phyloP scores from a whole-genome alignment of 1,140 invertebrate genomes.

The Scaptomyza graminum region DNA sequence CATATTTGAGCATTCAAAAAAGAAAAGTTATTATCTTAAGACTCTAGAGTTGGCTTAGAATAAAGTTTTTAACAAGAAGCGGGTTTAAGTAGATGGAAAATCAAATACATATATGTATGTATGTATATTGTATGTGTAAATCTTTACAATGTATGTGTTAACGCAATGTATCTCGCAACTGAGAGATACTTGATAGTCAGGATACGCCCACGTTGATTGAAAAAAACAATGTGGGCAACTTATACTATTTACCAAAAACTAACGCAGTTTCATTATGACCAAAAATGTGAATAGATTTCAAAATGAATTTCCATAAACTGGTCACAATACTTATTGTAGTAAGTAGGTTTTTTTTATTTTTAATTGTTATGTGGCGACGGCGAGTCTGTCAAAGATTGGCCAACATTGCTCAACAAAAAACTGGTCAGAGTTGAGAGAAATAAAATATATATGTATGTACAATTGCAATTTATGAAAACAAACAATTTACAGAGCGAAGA shows the following conservation, averaged over 20 bases:
- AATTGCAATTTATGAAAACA: constrained; percentile 46
- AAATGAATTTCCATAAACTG: constrained; percentile 43
- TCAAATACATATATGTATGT: no score
- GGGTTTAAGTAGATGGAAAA: no score
- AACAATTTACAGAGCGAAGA: constrained; percentile 21
- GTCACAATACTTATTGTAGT: constrained; percentile 16
- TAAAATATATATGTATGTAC: constrained; percentile 23
- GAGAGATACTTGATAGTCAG: constrained; percentile 53
- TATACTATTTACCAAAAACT: constrained; percentile 38
- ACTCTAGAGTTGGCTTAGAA: not conserved
- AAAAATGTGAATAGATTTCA: constrained; percentile 30
- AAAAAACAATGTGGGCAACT: constrained; percentile 38
- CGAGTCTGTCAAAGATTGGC: constrained; percentile 53
- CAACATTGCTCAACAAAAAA: constrained; percentile 35
- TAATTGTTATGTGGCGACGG: constrained; percentile 58
- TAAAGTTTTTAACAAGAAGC: not conserved
- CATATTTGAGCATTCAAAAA: constrained; percentile 21
- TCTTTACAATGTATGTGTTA: not conserved
- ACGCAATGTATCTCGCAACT: constrained; percentile 1
- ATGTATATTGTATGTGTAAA: no score
- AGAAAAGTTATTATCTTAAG: constrained; percentile 33
- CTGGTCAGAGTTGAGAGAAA: constrained; percentile 12
- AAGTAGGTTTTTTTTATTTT: constrained; percentile 10
- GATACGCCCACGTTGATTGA: constrained; percentile 52
- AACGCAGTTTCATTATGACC: constrained; percentile 66